Conservation (phyloP, 2,113 vertebrate genomes). For the Gracilinanus agilis region DNA sequence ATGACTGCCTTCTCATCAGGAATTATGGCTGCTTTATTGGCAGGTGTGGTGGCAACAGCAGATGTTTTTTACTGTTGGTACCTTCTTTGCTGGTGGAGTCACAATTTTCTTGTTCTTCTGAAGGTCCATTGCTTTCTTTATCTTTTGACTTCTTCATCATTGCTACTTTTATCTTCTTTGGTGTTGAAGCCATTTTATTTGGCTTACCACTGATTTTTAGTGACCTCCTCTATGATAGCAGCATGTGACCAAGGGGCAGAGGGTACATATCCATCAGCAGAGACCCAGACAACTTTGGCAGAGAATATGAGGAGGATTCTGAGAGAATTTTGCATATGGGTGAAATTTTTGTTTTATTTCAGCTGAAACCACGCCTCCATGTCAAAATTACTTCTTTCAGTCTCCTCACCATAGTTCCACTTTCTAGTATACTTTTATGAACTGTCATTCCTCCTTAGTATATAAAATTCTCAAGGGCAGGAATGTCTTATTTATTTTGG, state of each 20-base stretch:
- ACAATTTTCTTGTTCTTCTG: no score
- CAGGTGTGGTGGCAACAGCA: not conserved
- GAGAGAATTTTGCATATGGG: not conserved
- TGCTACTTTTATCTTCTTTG: not conserved
- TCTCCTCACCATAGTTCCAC: not conserved
- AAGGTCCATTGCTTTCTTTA: not conserved
- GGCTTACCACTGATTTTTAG: not conserved
- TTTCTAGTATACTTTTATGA: not conserved
- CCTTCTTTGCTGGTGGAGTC: no score
- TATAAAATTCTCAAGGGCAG: not conserved
- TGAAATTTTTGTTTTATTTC: not conserved
- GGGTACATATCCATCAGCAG: not conserved
- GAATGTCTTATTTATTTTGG: not conserved
- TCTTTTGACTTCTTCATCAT: not conserved
- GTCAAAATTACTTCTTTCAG: not conserved
- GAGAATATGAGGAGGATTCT: not conserved
- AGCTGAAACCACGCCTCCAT: not conserved
- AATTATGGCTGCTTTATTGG: not conserved
- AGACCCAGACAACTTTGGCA: not conserved
- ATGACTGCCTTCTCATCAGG: not conserved
- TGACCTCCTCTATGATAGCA: not conserved
- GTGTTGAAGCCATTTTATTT: not conserved
- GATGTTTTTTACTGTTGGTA: no score
- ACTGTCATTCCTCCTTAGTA: not conserved
- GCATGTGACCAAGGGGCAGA: not conserved